A percentile compares a stretch with the other conserved stretches of the same genome.
Conservation (phyloP, 2,888 invertebrate species). For the Choristoneura rosaceana region DNA sequence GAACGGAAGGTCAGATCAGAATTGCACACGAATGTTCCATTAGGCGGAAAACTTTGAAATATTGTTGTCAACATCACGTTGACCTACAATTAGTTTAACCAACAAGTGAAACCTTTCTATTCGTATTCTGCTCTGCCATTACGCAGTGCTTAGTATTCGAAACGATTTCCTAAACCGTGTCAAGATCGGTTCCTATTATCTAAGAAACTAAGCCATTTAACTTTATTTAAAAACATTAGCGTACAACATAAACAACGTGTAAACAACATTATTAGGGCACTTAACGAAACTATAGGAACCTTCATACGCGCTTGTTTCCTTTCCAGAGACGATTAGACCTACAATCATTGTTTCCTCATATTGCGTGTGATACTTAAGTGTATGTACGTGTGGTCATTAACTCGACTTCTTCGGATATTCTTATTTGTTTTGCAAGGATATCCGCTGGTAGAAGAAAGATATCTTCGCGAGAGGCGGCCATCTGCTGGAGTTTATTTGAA, state of each 20-base stretch:
- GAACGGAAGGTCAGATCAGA: conserved; percentile 20
- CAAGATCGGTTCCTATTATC: conserved; percentile 78
- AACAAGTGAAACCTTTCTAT: conserved; percentile 63
- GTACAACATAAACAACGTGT: conserved; percentile 56
- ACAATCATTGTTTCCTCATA: conserved; percentile 41
- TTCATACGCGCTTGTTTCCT: conserved; percentile 52
- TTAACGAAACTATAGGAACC: conserved; percentile 54
- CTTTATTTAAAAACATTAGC: conserved; percentile 54
- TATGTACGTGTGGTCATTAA: conserved; percentile 17
- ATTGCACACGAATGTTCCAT: conserved; percentile 2
- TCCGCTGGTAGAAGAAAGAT: conserved; percentile 34
- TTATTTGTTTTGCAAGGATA: conserved; percentile 38
- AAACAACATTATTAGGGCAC: conserved; percentile 50
- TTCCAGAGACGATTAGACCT: conserved; percentile 45
- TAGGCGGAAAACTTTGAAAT: conserved; percentile 15
- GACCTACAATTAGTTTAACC: conserved; percentile 59
- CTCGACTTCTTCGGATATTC: conserved; percentile 12
- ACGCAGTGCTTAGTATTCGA: conserved; percentile 72
- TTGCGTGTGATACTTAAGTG: conserved; percentile 36
- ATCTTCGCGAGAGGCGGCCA: neutral
- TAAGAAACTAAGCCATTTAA: conserved; percentile 63
- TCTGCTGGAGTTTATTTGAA: neutral
- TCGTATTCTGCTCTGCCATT: conserved; percentile 67
- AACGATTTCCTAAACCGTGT: conserved; percentile 75
- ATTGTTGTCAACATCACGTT: conserved; percentile 51